phyloP scores from a whole-genome alignment of 2,888 invertebrate species.

The Conops quadrifasciatus region DNA sequence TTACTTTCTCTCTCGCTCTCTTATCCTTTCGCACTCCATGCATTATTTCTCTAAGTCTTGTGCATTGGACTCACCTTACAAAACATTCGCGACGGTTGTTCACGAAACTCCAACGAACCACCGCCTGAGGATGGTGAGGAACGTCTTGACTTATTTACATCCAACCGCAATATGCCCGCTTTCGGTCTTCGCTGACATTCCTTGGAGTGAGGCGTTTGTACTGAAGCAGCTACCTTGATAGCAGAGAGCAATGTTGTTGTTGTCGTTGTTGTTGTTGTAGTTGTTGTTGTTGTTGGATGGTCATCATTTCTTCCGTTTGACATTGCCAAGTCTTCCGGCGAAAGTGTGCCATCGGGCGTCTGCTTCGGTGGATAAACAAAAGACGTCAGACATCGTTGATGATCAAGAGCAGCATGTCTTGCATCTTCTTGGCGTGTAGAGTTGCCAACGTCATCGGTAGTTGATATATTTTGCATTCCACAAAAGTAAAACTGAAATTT shows the following conservation, averaged over 20 bases:
- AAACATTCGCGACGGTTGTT: constrained; percentile 52
- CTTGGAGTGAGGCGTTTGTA: constrained; percentile 7
- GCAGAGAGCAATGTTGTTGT: constrained; percentile 4
- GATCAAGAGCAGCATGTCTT: constrained; percentile 14
- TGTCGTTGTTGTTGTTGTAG: constrained; percentile 15
- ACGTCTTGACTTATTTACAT: constrained; percentile 66
- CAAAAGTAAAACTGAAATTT: no score
- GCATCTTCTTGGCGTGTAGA: background rate
- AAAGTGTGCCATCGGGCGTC: constrained; percentile 41
- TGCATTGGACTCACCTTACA: constrained; percentile 54
- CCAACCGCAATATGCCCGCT: constrained; percentile 66
- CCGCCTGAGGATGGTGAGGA: constrained; percentile 61
- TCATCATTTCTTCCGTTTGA: constrained; percentile 2
- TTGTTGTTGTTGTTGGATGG: constrained; percentile 21
- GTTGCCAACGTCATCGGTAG: background rate
- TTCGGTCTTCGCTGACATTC: constrained; percentile 54
- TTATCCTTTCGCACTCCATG: no score
- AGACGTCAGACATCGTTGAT: constrained; percentile 31
- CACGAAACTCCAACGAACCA: constrained; percentile 66
- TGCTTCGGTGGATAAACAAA: constrained; percentile 32
- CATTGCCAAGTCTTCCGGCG: background rate
- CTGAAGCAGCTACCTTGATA: constrained; percentile 3
- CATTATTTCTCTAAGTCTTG: no score
- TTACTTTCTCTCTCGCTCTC: no score
- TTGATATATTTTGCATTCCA: background rate